A percentile compares a stretch with the other conserved stretches of the same genome.
These are phyloP conservation scores for Rhinoptilus africanus DNA, from an alignment of 2,113 vertebrate genomes.

Conservation along the genomic window DNA sequence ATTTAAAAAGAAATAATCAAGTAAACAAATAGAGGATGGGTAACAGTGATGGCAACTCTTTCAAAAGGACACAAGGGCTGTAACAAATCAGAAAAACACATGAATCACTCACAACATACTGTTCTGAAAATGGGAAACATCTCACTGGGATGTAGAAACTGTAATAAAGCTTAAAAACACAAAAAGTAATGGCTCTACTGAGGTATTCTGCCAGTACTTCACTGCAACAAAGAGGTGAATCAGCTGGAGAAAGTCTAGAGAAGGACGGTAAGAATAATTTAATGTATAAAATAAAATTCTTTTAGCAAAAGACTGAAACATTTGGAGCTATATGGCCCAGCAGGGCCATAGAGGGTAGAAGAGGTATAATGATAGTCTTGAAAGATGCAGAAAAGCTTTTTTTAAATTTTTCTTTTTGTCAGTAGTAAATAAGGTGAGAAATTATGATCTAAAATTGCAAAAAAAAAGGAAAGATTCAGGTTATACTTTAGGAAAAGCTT, in stretches of 20 bases:
- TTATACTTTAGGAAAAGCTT: not conserved
- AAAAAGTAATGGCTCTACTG: not conserved
- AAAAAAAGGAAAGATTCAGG: not conserved
- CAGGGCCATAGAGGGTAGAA: not conserved
- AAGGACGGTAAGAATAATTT: not conserved
- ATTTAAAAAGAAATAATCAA: not conserved
- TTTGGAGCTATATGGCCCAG: not conserved
- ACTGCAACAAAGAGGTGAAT: not conserved
- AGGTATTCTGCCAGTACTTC: not conserved
- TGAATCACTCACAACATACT: not conserved
- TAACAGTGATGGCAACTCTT: not conserved
- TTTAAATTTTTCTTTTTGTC: not conserved
- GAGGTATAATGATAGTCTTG: not conserved
- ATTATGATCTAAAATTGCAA: not conserved
- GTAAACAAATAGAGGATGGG: not conserved
- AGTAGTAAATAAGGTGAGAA: not conserved
- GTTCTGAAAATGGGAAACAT: not conserved
- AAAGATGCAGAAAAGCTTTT: not conserved
- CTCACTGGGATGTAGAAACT: not conserved
- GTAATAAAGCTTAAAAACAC: not conserved
- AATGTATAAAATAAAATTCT: not conserved
- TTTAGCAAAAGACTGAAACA: not conserved
- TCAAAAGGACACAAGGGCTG: not conserved
- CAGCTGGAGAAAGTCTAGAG: not conserved
- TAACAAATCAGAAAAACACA: not conserved